Conservation (phyloP, 2,797 vertebrate genomes). For the Phaenicophaeus curvirostris region DNA sequence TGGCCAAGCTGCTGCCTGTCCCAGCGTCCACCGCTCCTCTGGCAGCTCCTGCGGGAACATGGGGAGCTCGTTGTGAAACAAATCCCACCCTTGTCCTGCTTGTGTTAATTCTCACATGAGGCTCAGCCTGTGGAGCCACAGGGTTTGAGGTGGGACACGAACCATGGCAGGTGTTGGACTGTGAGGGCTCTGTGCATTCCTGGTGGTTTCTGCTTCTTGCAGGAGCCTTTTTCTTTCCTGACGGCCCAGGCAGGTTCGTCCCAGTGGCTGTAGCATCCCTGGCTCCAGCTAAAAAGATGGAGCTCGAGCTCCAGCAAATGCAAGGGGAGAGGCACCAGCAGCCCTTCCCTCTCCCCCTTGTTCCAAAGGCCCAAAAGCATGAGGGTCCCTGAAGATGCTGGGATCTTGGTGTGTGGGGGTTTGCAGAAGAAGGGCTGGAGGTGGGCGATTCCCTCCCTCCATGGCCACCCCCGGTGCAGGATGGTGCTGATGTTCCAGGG, state of each 20-base stretch:
- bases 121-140: not conserved
- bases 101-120: accelerated
- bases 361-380: too few relatives aligned
- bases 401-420: accelerated
- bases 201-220: not conserved
- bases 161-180: not conserved
- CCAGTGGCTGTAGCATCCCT: accelerated
- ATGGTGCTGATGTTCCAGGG: accelerated
- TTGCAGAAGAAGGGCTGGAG: too few relatives aligned
- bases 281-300: not conserved
- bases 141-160: accelerated
- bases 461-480: accelerated
- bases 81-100: accelerated
- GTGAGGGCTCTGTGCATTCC: not conserved
- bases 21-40: not conserved
- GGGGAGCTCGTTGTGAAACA: accelerated
- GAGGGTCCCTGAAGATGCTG: too few relatives aligned
- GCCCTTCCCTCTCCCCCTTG: not conserved
- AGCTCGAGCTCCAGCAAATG: not conserved
- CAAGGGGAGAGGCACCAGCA: not conserved
- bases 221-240: not conserved
- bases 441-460: not conserved
- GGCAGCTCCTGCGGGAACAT: not conserved
- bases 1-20: not conserved
- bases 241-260: not conserved